Evolutionary conservation across 2,888 invertebrate species (phyloP).

Genomic region (Rhorus exstirpatorius): DNA sequence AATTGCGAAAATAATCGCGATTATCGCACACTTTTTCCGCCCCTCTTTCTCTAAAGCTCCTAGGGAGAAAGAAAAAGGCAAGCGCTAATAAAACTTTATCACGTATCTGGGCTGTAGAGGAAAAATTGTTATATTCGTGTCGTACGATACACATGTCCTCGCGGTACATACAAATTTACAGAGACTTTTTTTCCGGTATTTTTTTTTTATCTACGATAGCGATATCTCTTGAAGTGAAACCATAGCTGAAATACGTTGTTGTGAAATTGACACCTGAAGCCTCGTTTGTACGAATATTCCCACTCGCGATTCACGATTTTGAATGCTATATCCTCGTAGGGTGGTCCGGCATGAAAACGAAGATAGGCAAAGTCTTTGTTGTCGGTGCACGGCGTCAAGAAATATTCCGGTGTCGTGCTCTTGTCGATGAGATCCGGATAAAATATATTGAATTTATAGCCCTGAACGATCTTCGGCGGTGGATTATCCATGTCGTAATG

Average conservation of each 20-base stretch:
- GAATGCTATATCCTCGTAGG: slow-evolving; percentile 99
- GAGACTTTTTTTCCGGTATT: no score
- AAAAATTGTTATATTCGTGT: slow-evolving; percentile 34
- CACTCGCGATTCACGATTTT: slow-evolving; percentile 99
- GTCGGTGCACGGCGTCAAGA: slow-evolving; percentile 94
- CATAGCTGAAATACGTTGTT: slow-evolving; percentile 99
- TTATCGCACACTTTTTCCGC: not conserved
- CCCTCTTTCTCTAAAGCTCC: not conserved
- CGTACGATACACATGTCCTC: slow-evolving; percentile 18
- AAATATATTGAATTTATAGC: slow-evolving; percentile 99
- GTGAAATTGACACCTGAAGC: slow-evolving; percentile 99
- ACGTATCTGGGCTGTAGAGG: not conserved
- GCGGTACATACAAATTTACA: slow-evolving; percentile 60
- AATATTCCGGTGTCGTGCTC: slow-evolving; percentile 95
- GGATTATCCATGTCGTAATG: slow-evolving; percentile 99
- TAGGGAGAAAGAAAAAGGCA: not conserved
- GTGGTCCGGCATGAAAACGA: slow-evolving; percentile 98
- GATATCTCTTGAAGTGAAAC: slow-evolving; percentile 99
- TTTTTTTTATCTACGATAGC: slow-evolving; percentile 92
- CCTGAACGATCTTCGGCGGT: slow-evolving; percentile 99
- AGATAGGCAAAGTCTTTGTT: slow-evolving; percentile 98
- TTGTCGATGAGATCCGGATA: slow-evolving; percentile 99
- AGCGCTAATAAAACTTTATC: slow-evolving; percentile 19
- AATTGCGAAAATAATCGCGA: slow-evolving; percentile 26
- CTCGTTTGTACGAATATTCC: slow-evolving; percentile 99